Evolutionary conservation across 2,797 vertebrate genomes (phyloP), one percentile per base, ranked within the genome.

Genomic region (Ateles fusciceps): DNA sequence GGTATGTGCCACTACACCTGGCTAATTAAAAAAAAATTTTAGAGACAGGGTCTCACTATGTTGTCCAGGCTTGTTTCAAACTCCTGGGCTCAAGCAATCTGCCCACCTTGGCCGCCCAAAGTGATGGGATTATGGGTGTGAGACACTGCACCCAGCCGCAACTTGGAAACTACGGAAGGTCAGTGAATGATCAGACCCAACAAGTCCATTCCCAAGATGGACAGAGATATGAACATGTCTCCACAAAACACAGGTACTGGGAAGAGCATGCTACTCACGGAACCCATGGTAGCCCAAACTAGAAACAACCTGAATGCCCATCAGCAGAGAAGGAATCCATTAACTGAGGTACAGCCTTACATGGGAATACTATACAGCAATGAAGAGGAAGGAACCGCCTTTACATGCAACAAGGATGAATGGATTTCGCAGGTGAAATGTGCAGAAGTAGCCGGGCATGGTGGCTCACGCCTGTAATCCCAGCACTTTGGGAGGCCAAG

Each of bases 311-410:
- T 5, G 0, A 1, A 13, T 2, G 64, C 12, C 24, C 21, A 2
- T 15, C 19, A 12, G 4, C 42, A 61, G n/a, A 76, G 39, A 48
- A 2, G 17, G 5, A 2, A 2, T 2, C 1, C 0, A 5, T 2
- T 21, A 22, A 7, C 4, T 1, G 0, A 17, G 42, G 10, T 4
- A 2, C 1, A 11, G 22, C 21, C 17, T 9, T 2, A 0, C 0
- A 0, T 0, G 0, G 72, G 48, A 33, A 28, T 12, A 30, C 19
- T 1, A 78, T 2, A 1, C 76, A 11, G 71, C 42, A 0, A 0
- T 0, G 5, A 64, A 57, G 52, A 74, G 3, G 19, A 30, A 19
- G 17, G 8, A 22, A 2, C 2, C 10, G 0, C 55, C 1, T 2
- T 15, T 13, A 48, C 10, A 26, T 5, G 57, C 36, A 30, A 1